Evolutionary conservation across 30 jellyfish, hydroid and myxozoan genomes (phyloP).

Genomic region (Aurelia sp.): DNA sequence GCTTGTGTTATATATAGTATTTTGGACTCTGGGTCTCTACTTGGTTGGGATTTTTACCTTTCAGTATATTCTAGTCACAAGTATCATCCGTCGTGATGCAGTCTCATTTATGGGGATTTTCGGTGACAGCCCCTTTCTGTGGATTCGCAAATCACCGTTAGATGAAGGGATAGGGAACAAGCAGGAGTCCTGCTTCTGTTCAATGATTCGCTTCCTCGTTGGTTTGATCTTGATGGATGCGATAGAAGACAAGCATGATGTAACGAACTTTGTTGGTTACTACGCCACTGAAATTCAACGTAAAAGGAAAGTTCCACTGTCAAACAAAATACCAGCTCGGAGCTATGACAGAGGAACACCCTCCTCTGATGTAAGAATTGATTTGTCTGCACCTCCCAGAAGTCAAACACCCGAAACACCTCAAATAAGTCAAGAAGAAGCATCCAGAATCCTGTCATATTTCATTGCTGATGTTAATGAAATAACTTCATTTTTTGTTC

Average conservation of each 20-base stretch:
- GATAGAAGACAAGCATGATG: conserved; percentile 36
- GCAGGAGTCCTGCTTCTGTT: conserved; percentile 8
- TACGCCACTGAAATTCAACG: conserved; percentile 9
- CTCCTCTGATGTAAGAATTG: not conserved
- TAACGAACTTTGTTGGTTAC: conserved; percentile 45
- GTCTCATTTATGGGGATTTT: conserved; percentile 68
- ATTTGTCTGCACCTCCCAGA: not conserved
- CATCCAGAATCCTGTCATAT: conserved; percentile 67
- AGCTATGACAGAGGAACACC: conserved; percentile 53
- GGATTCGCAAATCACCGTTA: conserved; percentile 44
- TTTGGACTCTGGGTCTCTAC: conserved; percentile 78
- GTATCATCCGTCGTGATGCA: conserved; percentile 71
- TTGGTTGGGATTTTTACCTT: conserved; percentile 79
- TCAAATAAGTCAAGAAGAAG: conserved; percentile 64
- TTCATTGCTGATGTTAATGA: conserved; percentile 71
- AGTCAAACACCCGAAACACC: not conserved
- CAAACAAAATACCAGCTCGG: conserved; percentile 38
- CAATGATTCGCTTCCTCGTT: not conserved
- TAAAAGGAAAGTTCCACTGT: not conserved
- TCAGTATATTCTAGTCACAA: conserved; percentile 67
- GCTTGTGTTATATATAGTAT: conserved; percentile 33
- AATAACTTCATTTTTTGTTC: conserved; percentile 63
- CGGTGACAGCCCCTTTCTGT: conserved; percentile 74
- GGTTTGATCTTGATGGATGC: conserved; percentile 64
- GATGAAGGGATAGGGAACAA: conserved; percentile 7